Evolutionary conservation across 2,888 invertebrate species (phyloP).

Genomic region (Dryadula phaetusa): DNA sequence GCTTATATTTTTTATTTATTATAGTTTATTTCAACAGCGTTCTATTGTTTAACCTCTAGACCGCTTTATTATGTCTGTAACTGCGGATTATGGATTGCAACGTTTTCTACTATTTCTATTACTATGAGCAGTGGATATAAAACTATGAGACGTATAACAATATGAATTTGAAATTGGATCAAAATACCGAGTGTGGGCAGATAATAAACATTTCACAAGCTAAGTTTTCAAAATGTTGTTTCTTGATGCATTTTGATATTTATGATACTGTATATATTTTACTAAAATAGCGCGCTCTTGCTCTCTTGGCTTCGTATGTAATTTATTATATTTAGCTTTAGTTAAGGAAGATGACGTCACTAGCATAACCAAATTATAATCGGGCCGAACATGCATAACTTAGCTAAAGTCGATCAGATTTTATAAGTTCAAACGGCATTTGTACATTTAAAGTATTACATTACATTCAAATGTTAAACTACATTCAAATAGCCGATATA

Average conservation of each 20-base stretch:
- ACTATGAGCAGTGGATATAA: too few species aligned
- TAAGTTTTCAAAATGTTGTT: neutral
- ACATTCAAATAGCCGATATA: neutral
- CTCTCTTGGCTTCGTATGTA: conserved; percentile 37
- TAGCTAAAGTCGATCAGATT: conserved; percentile 63
- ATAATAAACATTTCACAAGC: conserved; percentile 1
- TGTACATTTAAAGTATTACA: neutral
- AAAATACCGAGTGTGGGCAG: neutral
- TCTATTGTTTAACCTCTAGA: neutral
- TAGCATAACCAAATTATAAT: conserved; percentile 42
- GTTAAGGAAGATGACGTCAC: conserved; percentile 41
- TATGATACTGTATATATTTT: conserved; percentile 6
- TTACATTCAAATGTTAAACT: neutral
- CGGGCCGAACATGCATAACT: conserved; percentile 69
- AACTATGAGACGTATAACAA: neutral
- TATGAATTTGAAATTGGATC: neutral
- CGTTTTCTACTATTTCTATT: too few species aligned
- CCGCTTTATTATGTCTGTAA: too few species aligned
- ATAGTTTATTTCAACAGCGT: neutral
- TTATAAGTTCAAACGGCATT: conserved; percentile 30
- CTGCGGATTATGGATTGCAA: too few species aligned
- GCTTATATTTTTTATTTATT: neutral
- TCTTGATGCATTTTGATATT: conserved; percentile 15
- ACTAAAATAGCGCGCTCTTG: conserved; percentile 31
- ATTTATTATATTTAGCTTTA: conserved; percentile 28